These are phyloP conservation scores for Apamea epomidion DNA, from an alignment of 2,888 invertebrate genomes.

Conservation along the genomic window DNA sequence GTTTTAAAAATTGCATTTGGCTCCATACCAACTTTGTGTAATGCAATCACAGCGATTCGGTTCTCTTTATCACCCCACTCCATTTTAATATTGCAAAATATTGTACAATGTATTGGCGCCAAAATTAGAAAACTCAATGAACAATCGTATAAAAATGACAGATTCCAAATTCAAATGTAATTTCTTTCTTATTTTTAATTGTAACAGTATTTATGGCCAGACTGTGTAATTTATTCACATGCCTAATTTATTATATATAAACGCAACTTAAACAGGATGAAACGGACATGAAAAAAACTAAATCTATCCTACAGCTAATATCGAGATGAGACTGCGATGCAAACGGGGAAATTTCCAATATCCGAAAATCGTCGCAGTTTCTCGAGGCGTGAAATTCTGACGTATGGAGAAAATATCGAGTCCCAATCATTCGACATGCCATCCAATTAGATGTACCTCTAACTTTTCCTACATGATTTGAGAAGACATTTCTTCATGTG, in stretches of 20 bases:
- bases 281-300: conserved; percentile 23
- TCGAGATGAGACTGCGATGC: conserved; percentile 12
- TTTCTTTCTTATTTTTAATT: no score
- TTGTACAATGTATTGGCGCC: no score
- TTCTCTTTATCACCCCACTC: no score
- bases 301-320: conserved; percentile 25
- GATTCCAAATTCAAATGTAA: no score
- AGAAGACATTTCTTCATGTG: conserved; percentile 7
- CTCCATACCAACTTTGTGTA: no score
- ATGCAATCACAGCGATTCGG: no score
- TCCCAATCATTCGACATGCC: conserved; percentile 41
- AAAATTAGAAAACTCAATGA: no score
- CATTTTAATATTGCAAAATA: no score
- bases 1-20: no score
- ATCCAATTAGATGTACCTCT: conserved; percentile 36
- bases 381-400: conserved; percentile 49
- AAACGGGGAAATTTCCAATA: conserved; percentile 46
- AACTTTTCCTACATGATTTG: conserved; percentile 19
- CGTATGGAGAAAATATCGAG: conserved; percentile 46
- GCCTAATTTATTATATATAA: not conserved
- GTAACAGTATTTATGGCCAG: no score
- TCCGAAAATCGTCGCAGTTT: conserved; percentile 44
- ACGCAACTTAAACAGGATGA: not conserved
- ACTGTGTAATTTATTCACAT: not conserved
- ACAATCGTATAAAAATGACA: no score